A percentile compares a stretch with the other conserved stretches of the same genome.
These are phyloP conservation scores for Heliothis virescens DNA, from an alignment of 1,140 invertebrate species.

Conservation along the genomic window DNA sequence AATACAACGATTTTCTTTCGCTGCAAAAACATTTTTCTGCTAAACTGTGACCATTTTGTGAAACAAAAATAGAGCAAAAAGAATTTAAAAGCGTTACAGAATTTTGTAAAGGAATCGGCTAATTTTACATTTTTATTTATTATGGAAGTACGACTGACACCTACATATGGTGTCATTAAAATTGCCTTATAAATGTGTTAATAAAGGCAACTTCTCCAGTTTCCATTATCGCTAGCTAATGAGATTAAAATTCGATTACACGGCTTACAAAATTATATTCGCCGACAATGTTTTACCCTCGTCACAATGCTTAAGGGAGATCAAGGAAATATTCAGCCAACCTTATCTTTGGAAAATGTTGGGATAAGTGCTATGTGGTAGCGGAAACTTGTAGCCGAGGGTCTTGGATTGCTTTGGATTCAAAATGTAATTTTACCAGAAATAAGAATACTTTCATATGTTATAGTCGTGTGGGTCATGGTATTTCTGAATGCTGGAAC, in stretches of 20 bases:
- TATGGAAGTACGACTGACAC: neutral
- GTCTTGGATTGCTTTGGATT: conserved; percentile 13
- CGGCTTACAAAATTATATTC: conserved; percentile 57
- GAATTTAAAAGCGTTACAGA: too few species aligned
- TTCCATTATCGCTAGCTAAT: conserved; percentile 59
- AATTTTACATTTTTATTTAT: conserved; percentile 29
- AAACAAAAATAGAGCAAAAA: neutral
- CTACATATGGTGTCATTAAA: conserved; percentile 43
- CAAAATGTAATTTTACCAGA: neutral
- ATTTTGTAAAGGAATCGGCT: neutral
- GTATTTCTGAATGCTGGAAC: too few species aligned
- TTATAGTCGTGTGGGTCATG: too few species aligned
- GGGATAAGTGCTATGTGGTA: conserved; percentile 6
- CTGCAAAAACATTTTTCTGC: conserved; percentile 13
- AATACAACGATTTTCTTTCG: conserved; percentile 52
- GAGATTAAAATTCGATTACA: conserved; percentile 63
- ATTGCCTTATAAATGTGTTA: conserved; percentile 43
- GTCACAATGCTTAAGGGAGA: conserved; percentile 51
- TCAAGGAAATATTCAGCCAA: conserved; percentile 38
- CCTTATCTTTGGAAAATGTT: conserved; percentile 36
- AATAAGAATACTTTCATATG: too few species aligned
- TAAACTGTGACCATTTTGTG: conserved; percentile 3
- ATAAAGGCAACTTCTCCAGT: conserved; percentile 51
- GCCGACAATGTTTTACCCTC: conserved; percentile 49
- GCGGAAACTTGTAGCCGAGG: neutral